Conservation (phyloP, 2,113 vertebrate species). For the Gnathonemus echidnorhynchus region DNA sequence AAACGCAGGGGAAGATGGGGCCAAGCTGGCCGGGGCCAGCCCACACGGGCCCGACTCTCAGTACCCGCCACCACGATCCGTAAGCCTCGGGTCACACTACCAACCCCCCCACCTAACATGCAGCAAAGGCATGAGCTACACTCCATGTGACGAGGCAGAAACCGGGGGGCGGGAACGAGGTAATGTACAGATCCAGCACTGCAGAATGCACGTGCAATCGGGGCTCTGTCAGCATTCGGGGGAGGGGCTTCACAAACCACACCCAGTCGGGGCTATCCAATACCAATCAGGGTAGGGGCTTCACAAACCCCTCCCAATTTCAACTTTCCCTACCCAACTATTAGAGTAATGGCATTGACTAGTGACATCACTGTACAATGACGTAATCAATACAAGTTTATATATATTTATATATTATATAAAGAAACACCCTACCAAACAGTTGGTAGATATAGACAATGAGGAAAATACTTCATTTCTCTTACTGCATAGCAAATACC, state of each 20-base stretch:
- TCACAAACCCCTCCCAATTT: slow-evolving; percentile 29
- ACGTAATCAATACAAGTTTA: slow-evolving; percentile 32
- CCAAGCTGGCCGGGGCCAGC: background rate
- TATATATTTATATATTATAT: slow-evolving; percentile 16
- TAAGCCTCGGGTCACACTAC: background rate
- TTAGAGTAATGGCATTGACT: slow-evolving; percentile 21
- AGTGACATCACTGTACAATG: slow-evolving; percentile 28
- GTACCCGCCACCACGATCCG: background rate
- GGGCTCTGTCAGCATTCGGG: background rate
- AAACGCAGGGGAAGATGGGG: background rate
- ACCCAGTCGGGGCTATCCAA: slow-evolving; percentile 1
- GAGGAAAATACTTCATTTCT: slow-evolving; percentile 37
- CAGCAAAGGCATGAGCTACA: background rate
- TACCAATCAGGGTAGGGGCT: background rate
- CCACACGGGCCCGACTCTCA: background rate
- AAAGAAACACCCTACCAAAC: slow-evolving; percentile 17
- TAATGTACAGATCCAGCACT: background rate
- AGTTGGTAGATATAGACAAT: slow-evolving; percentile 34
- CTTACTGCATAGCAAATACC: slow-evolving; percentile 62
- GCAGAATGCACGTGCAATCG: slow-evolving; percentile 21
- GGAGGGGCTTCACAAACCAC: slow-evolving; percentile 18
- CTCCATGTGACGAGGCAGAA: background rate
- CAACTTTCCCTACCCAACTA: slow-evolving; percentile 13
- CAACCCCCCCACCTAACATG: background rate
- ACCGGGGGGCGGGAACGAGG: background rate